A percentile compares a stretch with the other conserved stretches of the same genome.
phyloP scores from a whole-genome alignment of 2,888 invertebrate species.

The Dasysyrphus albostriatus region DNA sequence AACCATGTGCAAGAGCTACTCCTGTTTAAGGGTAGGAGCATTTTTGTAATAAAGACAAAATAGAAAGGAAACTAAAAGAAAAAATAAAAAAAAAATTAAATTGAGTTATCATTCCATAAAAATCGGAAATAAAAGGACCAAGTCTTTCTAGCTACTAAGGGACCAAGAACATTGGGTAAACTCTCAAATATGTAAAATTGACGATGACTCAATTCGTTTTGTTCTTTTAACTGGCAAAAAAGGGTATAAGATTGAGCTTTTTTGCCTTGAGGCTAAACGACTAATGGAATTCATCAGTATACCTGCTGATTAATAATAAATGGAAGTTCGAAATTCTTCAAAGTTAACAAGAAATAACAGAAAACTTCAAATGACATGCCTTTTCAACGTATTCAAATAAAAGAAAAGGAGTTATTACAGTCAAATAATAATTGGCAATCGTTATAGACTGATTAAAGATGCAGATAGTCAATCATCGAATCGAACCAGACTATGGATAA shows the following conservation, averaged over 20 bases:
- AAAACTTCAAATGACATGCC: constrained; percentile 5
- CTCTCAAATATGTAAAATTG: constrained; percentile 42
- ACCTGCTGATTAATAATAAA: constrained; percentile 24
- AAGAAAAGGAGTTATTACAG: constrained; percentile 12
- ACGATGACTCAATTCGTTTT: constrained; percentile 42
- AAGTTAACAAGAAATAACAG: not conserved
- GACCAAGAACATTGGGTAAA: constrained; percentile 6
- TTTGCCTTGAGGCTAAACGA: not conserved
- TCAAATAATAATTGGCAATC: constrained; percentile 33
- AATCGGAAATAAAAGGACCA: constrained; percentile 9
- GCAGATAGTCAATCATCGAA: not conserved
- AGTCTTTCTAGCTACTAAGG: not conserved
- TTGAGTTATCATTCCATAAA: constrained; percentile 57
- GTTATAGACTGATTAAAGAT: constrained; percentile 33
- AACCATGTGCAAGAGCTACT: not conserved
- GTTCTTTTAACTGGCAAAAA: not conserved
- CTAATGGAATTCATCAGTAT: constrained; percentile 25
- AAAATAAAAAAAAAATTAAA: constrained; percentile 49
- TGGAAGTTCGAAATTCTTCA: constrained; percentile 19
- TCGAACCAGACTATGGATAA: not conserved
- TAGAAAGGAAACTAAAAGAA: not conserved
- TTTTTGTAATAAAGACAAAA: constrained; percentile 2
- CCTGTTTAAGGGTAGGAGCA: not conserved
- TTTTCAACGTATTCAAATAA: not conserved
- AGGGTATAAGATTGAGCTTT: not conserved